A percentile compares a stretch with the other conserved stretches of the same genome.
These are phyloP conservation scores for Sus scrofa DNA, from an alignment of 2,113 vertebrate species.

Conservation along the genomic window T2T-Sscrofa CM000825.6:24647501-24648000, in stretches of 20 bases:
- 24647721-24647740: neutral
- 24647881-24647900: too few relatives aligned
- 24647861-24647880: too few relatives aligned
- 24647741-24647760: neutral
- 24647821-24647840: neutral
- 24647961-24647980: too few relatives aligned
- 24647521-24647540: neutral
- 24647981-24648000: too few relatives aligned
- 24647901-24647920: too few relatives aligned
- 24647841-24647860: too few relatives aligned
- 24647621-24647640: too few relatives aligned
- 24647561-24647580: neutral
- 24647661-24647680: accelerated
- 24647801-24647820: neutral
- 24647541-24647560: neutral
- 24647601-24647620: neutral
- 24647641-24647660: neutral
- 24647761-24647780: neutral
- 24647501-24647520: too few relatives aligned
- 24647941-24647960: too few relatives aligned
- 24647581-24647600: accelerated
- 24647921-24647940: too few relatives aligned
- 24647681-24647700: neutral
- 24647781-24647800: neutral
- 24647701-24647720: neutral